Evolutionary conservation across 2,888 invertebrate species (phyloP).

Genomic region (Nemotelus pantherinus): DNA sequence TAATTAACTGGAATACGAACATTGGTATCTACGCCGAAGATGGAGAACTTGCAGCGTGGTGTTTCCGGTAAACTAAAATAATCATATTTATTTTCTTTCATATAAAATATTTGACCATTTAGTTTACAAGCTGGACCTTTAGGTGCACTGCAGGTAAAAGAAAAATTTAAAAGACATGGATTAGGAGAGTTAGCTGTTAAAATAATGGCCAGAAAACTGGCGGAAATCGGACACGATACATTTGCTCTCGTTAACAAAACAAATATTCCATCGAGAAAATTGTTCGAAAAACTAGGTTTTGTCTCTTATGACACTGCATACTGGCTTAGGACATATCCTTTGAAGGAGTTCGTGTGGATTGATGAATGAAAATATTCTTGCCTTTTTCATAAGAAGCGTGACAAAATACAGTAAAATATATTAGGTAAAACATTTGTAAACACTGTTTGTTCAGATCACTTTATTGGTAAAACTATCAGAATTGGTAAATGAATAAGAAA

Average conservation of each 20-base stretch:
- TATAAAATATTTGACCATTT: background rate
- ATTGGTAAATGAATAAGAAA: no score
- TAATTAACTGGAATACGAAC: slow-evolving; percentile 51
- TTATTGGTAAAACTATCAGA: no score
- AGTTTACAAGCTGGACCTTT: slow-evolving; percentile 51
- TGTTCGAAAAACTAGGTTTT: slow-evolving; percentile 53
- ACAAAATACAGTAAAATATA: no score
- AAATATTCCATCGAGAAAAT: slow-evolving; percentile 50
- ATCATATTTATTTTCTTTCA: background rate
- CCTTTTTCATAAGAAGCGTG: no score
- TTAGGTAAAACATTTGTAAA: no score
- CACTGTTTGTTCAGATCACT: no score
- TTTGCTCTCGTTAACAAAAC: slow-evolving; percentile 49
- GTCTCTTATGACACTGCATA: slow-evolving; percentile 43
- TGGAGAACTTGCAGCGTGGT: slow-evolving; percentile 52
- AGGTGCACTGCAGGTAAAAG: slow-evolving; percentile 52
- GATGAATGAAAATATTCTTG: background rate
- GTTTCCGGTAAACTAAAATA: slow-evolving; percentile 48
- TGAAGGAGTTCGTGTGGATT: slow-evolving; percentile 8
- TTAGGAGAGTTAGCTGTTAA: slow-evolving; percentile 50
- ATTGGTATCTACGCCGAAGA: slow-evolving; percentile 52
- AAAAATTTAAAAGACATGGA: slow-evolving; percentile 50
- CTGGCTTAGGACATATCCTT: slow-evolving; percentile 43
- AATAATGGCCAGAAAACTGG: slow-evolving; percentile 51
- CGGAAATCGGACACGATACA: slow-evolving; percentile 50